Evolutionary conservation across 2,888 invertebrate species (phyloP), one percentile per base, ranked within the genome.

Genomic region (Cordilura impudica): DNA sequence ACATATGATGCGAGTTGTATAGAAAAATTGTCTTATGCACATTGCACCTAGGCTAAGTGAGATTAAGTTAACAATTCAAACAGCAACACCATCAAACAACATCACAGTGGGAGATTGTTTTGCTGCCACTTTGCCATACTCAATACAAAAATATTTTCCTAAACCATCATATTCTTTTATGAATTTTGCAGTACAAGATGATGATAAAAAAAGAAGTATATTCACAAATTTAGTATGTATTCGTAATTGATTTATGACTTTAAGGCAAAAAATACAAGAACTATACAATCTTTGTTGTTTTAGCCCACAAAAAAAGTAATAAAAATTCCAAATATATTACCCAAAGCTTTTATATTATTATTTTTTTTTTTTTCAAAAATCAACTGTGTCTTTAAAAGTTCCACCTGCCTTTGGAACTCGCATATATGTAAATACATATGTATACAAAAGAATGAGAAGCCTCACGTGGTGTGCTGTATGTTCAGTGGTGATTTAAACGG

Each of bases 101-200:
- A 67, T 73, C 78, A 69, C 78, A 73, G 72, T 78, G 67, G 78
- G 78, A 35, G 78, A 73, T 47, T 49, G 51, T 54, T 67, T 77
- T 61, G 45, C 66, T 71, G 35, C 54, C 35, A 49, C 66, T 66
- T 60, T 54, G 16, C 14, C 47, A 31, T 12, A 29, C 43, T 51
- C 61, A 49, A 73, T 56, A 67, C 26, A 66, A 72, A 77, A 63
- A 49, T 61, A 73, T 72, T 58, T 43, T 31, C 23, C 23, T 29
- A 29, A 69, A 8, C n/a, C 39, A 63, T 49, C n/a, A n/a, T 47
- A 51, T 29, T 12, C 6, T n/a, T 51, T 65, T 54, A 66, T 45
- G 19, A 21, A 18, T 65, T 58, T 49, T 49, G 56, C 49, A 19
- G 10, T 65, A 10, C 7, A 58, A 66, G 29, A 26, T 31, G 39